Conservation (phyloP, 2,888 invertebrate genomes). For the Cactoblastis cactorum region DNA sequence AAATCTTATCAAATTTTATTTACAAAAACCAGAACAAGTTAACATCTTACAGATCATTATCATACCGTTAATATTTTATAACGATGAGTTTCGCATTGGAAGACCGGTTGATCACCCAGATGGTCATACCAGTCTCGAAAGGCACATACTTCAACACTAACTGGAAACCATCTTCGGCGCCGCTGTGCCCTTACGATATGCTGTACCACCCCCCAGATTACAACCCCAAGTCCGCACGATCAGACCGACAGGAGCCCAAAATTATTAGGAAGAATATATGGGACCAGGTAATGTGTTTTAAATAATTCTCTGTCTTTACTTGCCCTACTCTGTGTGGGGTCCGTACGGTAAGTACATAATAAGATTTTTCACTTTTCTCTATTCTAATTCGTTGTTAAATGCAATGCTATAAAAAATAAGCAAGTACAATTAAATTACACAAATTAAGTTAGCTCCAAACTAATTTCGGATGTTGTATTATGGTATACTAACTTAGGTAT, state of each 20-base stretch:
- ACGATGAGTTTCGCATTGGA: constrained; percentile 28
- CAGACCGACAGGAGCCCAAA: constrained; percentile 63
- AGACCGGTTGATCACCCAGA: constrained; percentile 43
- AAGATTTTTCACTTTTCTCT: too few relatives aligned
- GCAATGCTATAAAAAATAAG: too few relatives aligned
- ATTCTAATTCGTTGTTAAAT: too few relatives aligned
- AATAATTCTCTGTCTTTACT: not conserved
- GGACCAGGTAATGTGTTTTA: constrained; percentile 63
- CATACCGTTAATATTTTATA: not conserved
- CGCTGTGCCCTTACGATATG: constrained; percentile 67
- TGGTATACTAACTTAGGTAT: too few relatives aligned
- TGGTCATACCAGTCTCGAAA: constrained; percentile 63
- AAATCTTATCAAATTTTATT: too few relatives aligned
- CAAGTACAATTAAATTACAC: too few relatives aligned
- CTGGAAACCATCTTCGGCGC: constrained; percentile 41
- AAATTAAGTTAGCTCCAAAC: too few relatives aligned
- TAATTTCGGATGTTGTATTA: too few relatives aligned
- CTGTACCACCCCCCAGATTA: constrained; percentile 69
- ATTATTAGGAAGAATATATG: constrained; percentile 66
- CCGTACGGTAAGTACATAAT: too few relatives aligned
- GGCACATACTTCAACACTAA: constrained; percentile 61
- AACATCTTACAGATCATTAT: too few relatives aligned
- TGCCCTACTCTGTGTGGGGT: too few relatives aligned
- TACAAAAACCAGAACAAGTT: too few relatives aligned
- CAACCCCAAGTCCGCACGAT: constrained; percentile 62